Evolutionary conservation across 2,888 invertebrate species (phyloP).

Genomic region (Drosophila nr. perissopoda): DNA sequence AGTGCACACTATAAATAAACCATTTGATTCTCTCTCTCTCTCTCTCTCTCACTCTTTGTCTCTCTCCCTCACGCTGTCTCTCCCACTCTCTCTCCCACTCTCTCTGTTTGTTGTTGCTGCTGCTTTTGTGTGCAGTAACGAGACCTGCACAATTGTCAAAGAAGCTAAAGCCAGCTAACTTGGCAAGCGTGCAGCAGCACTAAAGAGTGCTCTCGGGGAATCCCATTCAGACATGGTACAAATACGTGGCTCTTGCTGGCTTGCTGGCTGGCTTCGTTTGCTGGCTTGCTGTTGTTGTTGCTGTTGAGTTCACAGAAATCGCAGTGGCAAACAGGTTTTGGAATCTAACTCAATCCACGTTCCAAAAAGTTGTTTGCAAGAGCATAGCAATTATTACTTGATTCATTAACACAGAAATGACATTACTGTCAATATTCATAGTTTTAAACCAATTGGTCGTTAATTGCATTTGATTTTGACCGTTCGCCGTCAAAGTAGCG

Average conservation of each 20-base stretch:
- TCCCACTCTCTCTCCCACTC: too few relatives aligned
- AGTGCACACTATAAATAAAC: slow-evolving; percentile 43
- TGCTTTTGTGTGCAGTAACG: neutral
- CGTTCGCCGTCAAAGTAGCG: neutral
- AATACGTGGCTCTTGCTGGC: neutral
- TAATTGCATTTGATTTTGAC: neutral
- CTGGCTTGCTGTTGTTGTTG: too few relatives aligned
- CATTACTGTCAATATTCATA: neutral
- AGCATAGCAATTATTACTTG: neutral
- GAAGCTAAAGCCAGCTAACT: slow-evolving; percentile 18
- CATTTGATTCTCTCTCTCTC: neutral
- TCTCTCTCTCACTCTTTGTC: neutral
- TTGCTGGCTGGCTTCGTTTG: neutral
- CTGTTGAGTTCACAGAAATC: neutral
- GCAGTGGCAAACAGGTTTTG: neutral
- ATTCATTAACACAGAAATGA: neutral
- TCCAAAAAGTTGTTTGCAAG: neutral
- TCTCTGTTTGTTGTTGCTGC: neutral
- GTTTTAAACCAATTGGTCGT: neutral
- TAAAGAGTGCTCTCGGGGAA: neutral
- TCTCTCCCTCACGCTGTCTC: neutral
- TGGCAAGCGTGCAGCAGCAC: neutral
- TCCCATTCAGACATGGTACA: neutral
- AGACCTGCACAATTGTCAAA: slow-evolving; percentile 2
- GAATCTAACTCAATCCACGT: neutral